Percentiles rank a stretch among this genome's conserved stretches.
Evolutionary conservation across 2,888 invertebrate species (phyloP).

Genomic region (Geophilus truncorum): DNA sequence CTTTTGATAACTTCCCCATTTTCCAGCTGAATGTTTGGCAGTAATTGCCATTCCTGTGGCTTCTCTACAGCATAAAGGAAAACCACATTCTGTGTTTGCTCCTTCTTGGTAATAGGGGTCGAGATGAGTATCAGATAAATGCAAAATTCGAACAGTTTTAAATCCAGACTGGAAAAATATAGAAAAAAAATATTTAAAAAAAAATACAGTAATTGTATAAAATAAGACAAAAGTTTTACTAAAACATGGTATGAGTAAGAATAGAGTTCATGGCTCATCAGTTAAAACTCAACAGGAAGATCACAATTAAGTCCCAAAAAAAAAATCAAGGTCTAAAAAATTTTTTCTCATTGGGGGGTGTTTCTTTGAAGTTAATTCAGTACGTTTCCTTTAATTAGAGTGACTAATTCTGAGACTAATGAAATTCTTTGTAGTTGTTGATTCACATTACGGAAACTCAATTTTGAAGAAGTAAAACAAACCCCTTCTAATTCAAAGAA

Average conservation of each 20-base stretch:
- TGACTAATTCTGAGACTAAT: too few relatives aligned
- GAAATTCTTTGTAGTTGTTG: neutral
- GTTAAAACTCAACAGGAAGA: neutral
- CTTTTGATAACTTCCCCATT: constrained; percentile 93
- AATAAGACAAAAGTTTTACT: too few relatives aligned
- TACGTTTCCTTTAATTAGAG: too few relatives aligned
- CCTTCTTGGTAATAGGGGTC: constrained; percentile 84
- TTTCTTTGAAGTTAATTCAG: neutral
- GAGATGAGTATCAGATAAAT: constrained; percentile 92
- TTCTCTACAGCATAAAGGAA: constrained; percentile 78
- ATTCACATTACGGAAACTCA: neutral
- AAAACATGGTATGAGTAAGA: too few relatives aligned
- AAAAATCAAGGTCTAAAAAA: neutral
- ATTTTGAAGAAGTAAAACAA: neutral
- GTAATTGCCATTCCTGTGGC: constrained; percentile 72
- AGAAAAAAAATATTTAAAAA: too few relatives aligned
- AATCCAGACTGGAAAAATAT: constrained; percentile 49
- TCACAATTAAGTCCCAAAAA: neutral
- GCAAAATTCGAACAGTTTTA: constrained; percentile 85
- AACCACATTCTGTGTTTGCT: constrained; percentile 85
- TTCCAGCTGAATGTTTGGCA: constrained; percentile 77
- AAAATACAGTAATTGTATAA: too few relatives aligned
- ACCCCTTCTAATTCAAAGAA: neutral
- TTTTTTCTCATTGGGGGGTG: neutral
- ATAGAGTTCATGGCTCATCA: neutral